Evolutionary conservation across 2,888 invertebrate genomes (phyloP).

Genomic region (Noctua pronuba): DNA sequence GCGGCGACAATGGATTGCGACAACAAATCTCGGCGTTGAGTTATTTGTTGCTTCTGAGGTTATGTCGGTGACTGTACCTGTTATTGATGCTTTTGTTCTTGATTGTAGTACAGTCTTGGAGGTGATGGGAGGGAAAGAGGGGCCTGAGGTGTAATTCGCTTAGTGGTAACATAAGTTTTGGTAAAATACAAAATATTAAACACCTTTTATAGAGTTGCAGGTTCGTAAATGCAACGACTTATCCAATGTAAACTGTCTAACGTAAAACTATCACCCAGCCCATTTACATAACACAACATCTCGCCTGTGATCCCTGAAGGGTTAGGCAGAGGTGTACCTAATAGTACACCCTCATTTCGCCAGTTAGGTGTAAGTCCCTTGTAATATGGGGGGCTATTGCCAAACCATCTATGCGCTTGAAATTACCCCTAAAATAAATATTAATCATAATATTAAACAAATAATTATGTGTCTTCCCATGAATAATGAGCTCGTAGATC

Average conservation of each 20-base stretch:
- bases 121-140: not conserved
- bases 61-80: conserved; percentile 75
- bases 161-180: too few relatives aligned
- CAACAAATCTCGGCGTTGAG: conserved; percentile 82
- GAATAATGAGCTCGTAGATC: too few relatives aligned
- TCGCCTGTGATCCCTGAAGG: too few relatives aligned
- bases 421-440: not conserved
- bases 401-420: not conserved
- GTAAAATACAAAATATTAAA: not conserved
- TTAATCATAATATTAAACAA: not conserved
- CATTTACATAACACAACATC: not conserved
- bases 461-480: too few relatives aligned
- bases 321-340: too few relatives aligned
- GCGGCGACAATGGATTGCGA: conserved; percentile 82
- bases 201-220: not conserved
- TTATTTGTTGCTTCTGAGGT: conserved; percentile 82
- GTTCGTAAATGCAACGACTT: not conserved
- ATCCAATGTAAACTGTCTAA: not conserved
- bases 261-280: not conserved
- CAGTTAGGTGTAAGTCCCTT: not conserved
- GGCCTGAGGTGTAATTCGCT: not conserved
- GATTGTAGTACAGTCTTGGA: conserved; percentile 47
- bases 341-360: not conserved
- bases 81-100: conserved; percentile 70
- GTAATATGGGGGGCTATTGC: not conserved